Base-by-base conservation (phyloP, 2,113 vertebrate genomes). In the Garra rufa region DNA sequence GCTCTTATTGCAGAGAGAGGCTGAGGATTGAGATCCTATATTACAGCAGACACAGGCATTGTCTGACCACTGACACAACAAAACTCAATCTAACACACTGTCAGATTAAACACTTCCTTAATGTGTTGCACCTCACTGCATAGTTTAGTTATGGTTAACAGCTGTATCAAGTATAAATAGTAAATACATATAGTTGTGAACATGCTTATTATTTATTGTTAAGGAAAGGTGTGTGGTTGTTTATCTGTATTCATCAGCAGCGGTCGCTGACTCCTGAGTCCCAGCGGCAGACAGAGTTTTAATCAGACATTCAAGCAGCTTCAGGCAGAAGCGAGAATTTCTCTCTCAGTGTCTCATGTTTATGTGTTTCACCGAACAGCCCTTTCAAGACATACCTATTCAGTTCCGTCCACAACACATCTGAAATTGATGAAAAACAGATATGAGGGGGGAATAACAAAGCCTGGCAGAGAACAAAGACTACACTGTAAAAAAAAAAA, bases 361-460 rank as follows among this genome's bases (percentile, higher is more conserved):
- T 71, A 70, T 59, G 85, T 81, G 28, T 61, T 77, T 21, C 74
- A 50, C 81, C 26, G 43, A 86, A 34, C 28, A 41, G 63, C 34
- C 61, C 59, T 76, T 59, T 43, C 14, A 79, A 59, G 15, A 55
- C 28, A 77, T 46, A 34, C 41, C 19, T 38, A 70, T 78, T 65
- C 74, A 28, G 24, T 70, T 5, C 59, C 9, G 13, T 19, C 28
- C 17, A 70, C 43, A 15, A 65, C 9, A 34, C 77, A 81, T 30
- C 76, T 17, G 38, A 75, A 73, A 34, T 41, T 43, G 73, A 82
- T 74, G 79, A 67, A 87, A 73, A 87, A 55, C 82, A 82, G 44
- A n/a, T 44, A 65, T 24, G 38, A 84, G 77, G 43, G 3, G 14
- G 1, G 26, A 65, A 79, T 17, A 44, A 63, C 76, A 79, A 79